Percentiles rank a stretch among this genome's conserved stretches.
Conservation (phyloP, 2,113 vertebrate genomes). For the Xiphorhynchus elegans region DNA sequence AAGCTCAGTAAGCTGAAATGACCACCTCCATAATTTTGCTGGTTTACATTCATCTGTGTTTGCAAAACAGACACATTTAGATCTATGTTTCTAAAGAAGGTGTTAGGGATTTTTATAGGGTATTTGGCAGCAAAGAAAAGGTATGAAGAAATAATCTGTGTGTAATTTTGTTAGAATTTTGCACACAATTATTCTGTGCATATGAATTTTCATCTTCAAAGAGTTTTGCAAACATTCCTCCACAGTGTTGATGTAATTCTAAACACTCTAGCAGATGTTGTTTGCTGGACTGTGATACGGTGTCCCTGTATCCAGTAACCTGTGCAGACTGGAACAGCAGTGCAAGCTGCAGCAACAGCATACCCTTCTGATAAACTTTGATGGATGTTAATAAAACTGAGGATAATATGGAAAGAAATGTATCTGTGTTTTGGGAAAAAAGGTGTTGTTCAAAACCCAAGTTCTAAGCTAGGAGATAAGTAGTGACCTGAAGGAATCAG, state of each 20-base stretch:
- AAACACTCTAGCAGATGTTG: constrained; percentile 40
- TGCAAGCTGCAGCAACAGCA: background rate
- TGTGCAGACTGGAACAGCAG: background rate
- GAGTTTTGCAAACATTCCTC: constrained; percentile 8
- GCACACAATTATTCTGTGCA: background rate
- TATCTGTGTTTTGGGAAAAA: background rate
- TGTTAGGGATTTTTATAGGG: background rate
- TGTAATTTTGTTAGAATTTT: background rate
- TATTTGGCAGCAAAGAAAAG: background rate
- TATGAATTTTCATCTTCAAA: constrained; percentile 8
- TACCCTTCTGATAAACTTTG: background rate
- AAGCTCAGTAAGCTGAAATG: background rate
- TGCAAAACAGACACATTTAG: background rate
- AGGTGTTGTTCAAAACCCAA: background rate
- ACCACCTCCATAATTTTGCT: background rate
- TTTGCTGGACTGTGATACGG: background rate
- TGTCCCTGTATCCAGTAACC: background rate
- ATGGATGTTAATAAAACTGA: background rate
- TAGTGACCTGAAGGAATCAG: background rate
- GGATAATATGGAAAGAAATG: background rate
- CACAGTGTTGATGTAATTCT: constrained; percentile 12
- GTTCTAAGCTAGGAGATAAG: background rate
- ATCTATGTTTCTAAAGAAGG: background rate
- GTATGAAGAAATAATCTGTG: background rate
- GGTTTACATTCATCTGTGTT: background rate